Evolutionary conservation across 2,113 vertebrate genomes (phyloP), one percentile per base, ranked within the genome.

Genomic region (Rhinogobius similis): DNA sequence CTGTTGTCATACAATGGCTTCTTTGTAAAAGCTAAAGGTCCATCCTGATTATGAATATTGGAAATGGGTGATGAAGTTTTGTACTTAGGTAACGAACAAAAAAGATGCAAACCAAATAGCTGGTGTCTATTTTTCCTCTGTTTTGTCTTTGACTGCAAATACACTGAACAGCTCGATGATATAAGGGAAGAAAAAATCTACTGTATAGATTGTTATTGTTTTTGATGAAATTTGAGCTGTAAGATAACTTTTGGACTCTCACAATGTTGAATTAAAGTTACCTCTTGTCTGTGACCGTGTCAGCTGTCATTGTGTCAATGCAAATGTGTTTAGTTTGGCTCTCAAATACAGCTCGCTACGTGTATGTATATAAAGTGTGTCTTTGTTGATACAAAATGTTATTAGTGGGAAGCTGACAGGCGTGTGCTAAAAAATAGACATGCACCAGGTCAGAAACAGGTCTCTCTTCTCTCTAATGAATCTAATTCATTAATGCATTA

Each of bases 251-350:
- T 98, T 98, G 94, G 95, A 97, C 94, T 97, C 96, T 96, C 95
- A 98, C 95, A 94, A 95, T 97, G 96, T 97, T 98, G 95, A 98
- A 98, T 96, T 97, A 98, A 98, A 98, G 95, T 97, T 96, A 95
- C 95, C 95, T 97, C 96, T 95, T 97, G 96, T 97, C 96, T 97
- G 96, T 98, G 96, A 90, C 78, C 65, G 78, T 79, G 86, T 87
- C 81, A 67, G 71, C 71, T 72, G 82, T 86, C 76, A 16, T 80
- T 70, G 82, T 86, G 38, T 86, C 41, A 46, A 80, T 77, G 73
- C 23, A 1, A 56, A 72, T 59, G 56, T 59, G 56, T 59, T 32
- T 59, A 32, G 27, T 32, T 59, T 61, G 27, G 29, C 58, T 36
- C 58, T 16, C 10, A 11, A 32, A 61, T 10, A 14, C 16, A 36